Conservation (phyloP, 2,113 vertebrate species). For the Thunnus thynnus region DNA sequence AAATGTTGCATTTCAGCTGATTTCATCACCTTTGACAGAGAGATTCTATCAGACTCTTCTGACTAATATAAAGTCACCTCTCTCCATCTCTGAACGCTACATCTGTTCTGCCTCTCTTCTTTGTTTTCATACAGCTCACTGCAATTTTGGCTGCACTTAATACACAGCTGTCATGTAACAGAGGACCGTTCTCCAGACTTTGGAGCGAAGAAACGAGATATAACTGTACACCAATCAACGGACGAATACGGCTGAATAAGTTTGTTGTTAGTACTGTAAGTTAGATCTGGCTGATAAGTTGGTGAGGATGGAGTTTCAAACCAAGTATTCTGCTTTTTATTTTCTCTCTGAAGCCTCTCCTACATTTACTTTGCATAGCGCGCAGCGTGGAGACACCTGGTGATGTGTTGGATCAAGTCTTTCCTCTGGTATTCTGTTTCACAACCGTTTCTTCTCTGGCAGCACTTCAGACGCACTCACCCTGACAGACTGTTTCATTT, state of each 20-base stretch:
- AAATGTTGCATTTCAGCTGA: constrained; percentile 52
- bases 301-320: background rate
- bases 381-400: background rate
- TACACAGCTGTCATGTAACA: background rate
- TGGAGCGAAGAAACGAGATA: background rate
- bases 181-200: background rate
- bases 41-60: constrained; percentile 8
- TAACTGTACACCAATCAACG: background rate
- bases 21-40: constrained; percentile 52
- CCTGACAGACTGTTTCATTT: constrained; percentile 55
- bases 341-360: background rate
- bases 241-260: too few relatives aligned
- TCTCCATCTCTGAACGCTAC: background rate
- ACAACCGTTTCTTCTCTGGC: constrained; percentile 63
- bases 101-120: background rate
- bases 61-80: background rate
- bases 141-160: background rate
- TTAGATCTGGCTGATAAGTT: background rate
- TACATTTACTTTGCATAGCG: background rate
- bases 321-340: background rate
- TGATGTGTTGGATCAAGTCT: constrained; percentile 49
- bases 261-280: background rate
- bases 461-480: constrained; percentile 67
- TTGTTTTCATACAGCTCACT: constrained; percentile 3
- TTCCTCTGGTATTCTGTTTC: constrained; percentile 52